Percentiles rank a stretch among this genome's conserved stretches.
phyloP scores from a whole-genome alignment of 1,140 invertebrate genomes.

The Limonius californicus region DNA sequence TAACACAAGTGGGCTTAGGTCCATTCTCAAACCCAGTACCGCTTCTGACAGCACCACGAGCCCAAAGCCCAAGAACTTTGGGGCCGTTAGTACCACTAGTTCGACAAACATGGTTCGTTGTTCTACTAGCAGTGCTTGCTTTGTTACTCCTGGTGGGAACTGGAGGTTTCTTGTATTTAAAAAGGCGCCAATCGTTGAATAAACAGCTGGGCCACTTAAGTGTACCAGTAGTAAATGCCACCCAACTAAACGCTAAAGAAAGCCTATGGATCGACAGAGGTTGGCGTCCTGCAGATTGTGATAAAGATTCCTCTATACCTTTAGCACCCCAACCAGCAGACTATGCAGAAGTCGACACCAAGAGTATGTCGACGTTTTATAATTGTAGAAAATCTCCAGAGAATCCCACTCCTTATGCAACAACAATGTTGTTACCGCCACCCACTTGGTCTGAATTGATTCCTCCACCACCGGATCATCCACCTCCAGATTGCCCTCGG shows the following conservation, averaged over 20 bases:
- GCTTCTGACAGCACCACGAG: constrained; percentile 37
- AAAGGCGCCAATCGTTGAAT: constrained; percentile 56
- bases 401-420: constrained; percentile 78
- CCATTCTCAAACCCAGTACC: constrained; percentile 62
- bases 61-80: constrained; percentile 44
- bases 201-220: constrained; percentile 63
- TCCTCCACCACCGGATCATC: constrained; percentile 76
- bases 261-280: constrained; percentile 73
- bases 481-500: constrained; percentile 56
- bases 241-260: constrained; percentile 65
- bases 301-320: constrained; percentile 56
- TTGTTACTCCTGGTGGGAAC: constrained; percentile 64
- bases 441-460: constrained; percentile 76
- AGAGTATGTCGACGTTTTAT: constrained; percentile 75
- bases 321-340: constrained; percentile 52
- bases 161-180: constrained; percentile 60
- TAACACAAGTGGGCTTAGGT: constrained; percentile 65
- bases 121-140: constrained; percentile 63
- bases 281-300: constrained; percentile 64
- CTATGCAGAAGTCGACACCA: constrained; percentile 74
- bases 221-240: constrained; percentile 62
- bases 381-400: constrained; percentile 63
- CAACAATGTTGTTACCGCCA: constrained; percentile 62
- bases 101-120: constrained; percentile 73
- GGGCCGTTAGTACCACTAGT: constrained; percentile 51